Conservation (phyloP, 23 tunicate species). For the Phallusia fumigata region DNA sequence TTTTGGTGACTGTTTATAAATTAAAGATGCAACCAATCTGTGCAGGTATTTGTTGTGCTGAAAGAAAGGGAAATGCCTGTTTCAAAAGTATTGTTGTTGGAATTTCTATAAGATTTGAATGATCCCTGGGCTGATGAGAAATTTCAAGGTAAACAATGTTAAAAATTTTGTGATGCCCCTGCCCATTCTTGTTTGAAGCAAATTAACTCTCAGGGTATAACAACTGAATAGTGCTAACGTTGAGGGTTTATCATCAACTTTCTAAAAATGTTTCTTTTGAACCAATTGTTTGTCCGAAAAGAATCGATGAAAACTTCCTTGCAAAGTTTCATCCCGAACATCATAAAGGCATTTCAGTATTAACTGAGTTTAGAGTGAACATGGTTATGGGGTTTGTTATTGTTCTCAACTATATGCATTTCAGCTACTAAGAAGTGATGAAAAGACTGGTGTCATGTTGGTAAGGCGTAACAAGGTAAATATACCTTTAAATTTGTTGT, state of each 20-base stretch:
- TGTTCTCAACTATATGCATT: slow-evolving; percentile 33
- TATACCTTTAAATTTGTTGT: background rate
- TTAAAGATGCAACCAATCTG: background rate
- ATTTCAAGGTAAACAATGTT: background rate
- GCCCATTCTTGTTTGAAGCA: slow-evolving; percentile 39
- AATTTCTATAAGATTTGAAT: slow-evolving; percentile 1
- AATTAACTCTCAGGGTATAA: slow-evolving; percentile 45
- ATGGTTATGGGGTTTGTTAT: slow-evolving; percentile 20
- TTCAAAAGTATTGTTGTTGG: background rate
- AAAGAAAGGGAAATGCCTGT: slow-evolving; percentile 16
- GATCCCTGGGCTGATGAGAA: background rate
- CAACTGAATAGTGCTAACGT: slow-evolving; percentile 16
- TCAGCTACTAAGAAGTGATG: slow-evolving; percentile 26
- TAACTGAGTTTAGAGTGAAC: slow-evolving; percentile 18
- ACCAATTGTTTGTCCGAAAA: slow-evolving; percentile 11
- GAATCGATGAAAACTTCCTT: slow-evolving; percentile 17
- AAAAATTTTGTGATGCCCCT: slow-evolving; percentile 45
- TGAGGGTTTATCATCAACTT: slow-evolving; percentile 13
- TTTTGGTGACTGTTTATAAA: slow-evolving; percentile 1
- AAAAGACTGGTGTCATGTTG: slow-evolving; percentile 24
- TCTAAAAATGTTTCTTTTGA: slow-evolving; percentile 3
- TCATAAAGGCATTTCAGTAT: slow-evolving; percentile 30
- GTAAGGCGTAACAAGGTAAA: slow-evolving; percentile 41
- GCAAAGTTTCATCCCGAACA: slow-evolving; percentile 20
- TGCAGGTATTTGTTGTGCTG: slow-evolving; percentile 9